phyloP scores from a whole-genome alignment of 2,797 vertebrate species.

The Distichodus sexfasciatus region DNA sequence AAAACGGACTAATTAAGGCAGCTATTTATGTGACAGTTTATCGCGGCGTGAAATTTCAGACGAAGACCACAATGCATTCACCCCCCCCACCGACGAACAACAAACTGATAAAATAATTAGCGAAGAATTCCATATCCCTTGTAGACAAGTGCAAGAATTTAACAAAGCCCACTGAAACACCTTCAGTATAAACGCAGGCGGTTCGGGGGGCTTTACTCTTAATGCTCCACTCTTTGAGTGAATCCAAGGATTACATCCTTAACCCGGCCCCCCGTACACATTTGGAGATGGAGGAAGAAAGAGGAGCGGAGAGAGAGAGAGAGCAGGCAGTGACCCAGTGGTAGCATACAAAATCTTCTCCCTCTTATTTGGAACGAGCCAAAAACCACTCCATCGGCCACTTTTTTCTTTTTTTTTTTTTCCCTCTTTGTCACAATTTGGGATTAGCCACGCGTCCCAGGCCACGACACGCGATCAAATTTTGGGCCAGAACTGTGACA shows the following conservation, averaged over 20 bases:
- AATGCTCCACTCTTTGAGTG: slow-evolving; percentile 28
- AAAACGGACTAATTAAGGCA: not conserved
- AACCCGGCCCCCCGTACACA: slow-evolving; percentile 4
- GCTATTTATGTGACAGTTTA: not conserved
- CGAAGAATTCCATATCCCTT: too few relatives aligned
- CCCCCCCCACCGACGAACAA: too few relatives aligned
- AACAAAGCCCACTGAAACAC: slow-evolving; percentile 14
- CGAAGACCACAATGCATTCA: not conserved
- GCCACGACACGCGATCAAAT: slow-evolving; percentile 24
- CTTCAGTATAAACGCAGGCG: slow-evolving; percentile 31
- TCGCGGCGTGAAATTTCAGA: not conserved
- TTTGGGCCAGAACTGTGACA: slow-evolving; percentile 14
- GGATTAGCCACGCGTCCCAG: slow-evolving; percentile 29
- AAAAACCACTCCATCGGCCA: not conserved
- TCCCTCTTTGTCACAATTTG: slow-evolving; percentile 7
- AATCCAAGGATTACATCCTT: slow-evolving; percentile 31
- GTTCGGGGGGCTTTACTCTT: slow-evolving; percentile 26
- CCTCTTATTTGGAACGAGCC: too few relatives aligned
- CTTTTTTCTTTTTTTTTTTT: slow-evolving; percentile 28
- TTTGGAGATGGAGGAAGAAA: too few relatives aligned
- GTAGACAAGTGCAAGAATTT: not conserved
- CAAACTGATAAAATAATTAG: too few relatives aligned
- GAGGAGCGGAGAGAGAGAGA: not conserved
- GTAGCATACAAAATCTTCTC: too few relatives aligned
- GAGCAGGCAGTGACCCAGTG: not conserved